Percentiles rank a stretch among this genome's conserved stretches.
phyloP scores from a whole-genome alignment of 2,888 invertebrate species.

The Lepeophtheirus nordmannii region DNA sequence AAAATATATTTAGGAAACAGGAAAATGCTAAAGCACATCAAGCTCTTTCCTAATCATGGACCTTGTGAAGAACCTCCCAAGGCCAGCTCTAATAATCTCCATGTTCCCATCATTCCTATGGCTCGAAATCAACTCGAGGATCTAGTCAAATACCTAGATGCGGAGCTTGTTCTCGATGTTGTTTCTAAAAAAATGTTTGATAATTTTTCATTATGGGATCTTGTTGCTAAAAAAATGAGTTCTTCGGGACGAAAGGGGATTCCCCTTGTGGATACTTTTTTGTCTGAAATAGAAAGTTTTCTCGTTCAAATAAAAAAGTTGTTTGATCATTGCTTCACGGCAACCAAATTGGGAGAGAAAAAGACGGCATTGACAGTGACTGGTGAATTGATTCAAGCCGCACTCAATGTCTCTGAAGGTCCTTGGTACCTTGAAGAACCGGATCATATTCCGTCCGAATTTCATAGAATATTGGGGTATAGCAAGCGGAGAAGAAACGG shows the following conservation, averaged over 20 bases:
- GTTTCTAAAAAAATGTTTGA: slow-evolving; percentile 22
- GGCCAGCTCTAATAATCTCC: not conserved
- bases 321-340: slow-evolving; percentile 6
- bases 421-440: slow-evolving; percentile 12
- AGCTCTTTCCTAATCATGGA: slow-evolving; percentile 14
- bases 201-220: slow-evolving; percentile 16
- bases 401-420: slow-evolving; percentile 13
- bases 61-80: not conserved
- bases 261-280: not conserved
- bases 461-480: not conserved
- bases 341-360: slow-evolving; percentile 12
- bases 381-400: slow-evolving; percentile 12
- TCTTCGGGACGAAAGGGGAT: not conserved
- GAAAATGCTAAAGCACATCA: slow-evolving; percentile 18
- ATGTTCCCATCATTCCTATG: slow-evolving; percentile 21
- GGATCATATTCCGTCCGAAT: slow-evolving; percentile 13
- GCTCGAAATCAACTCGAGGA: slow-evolving; percentile 20
- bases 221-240: slow-evolving; percentile 1
- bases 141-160: slow-evolving; percentile 17
- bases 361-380: not conserved
- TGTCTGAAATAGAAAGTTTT: slow-evolving; percentile 10
- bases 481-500: not conserved
- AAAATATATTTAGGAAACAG: slow-evolving; percentile 17
- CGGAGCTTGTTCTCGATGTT: slow-evolving; percentile 20
- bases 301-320: not conserved